Conservation (phyloP, 2,113 vertebrate species). For the Collichthys lucidus region DNA sequence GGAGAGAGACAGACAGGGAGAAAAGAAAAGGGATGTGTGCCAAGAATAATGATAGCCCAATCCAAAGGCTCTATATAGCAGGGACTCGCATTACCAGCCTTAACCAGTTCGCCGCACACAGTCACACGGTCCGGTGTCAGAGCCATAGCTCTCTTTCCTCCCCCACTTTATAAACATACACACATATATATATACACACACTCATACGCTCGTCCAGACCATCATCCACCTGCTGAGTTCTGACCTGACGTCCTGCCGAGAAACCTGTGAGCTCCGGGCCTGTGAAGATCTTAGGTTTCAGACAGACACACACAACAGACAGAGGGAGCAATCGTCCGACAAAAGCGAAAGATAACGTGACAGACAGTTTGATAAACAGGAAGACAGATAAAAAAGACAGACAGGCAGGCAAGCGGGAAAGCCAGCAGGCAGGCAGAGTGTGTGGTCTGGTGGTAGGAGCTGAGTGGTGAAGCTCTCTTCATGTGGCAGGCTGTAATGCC, state of each 20-base stretch:
- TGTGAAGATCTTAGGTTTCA: conserved; percentile 59
- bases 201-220: conserved; percentile 32
- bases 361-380: conserved; percentile 53
- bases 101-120: conserved; percentile 66
- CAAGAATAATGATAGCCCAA: conserved; percentile 80
- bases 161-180: background rate
- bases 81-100: conserved; percentile 59
- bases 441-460: conserved; percentile 60
- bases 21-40: conserved; percentile 71
- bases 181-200: background rate
- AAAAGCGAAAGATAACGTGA: conserved; percentile 31
- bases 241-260: conserved; percentile 66
- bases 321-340: conserved; percentile 30
- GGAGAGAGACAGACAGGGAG: conserved; percentile 38
- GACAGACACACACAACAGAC: conserved; percentile 29
- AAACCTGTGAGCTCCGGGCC: conserved; percentile 31
- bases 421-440: conserved; percentile 32
- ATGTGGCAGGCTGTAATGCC: conserved; percentile 62
- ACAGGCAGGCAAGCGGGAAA: conserved; percentile 20
- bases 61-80: conserved; percentile 64
- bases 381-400: conserved; percentile 47
- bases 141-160: background rate
- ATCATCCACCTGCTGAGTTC: conserved; percentile 72
- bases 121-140: conserved; percentile 46
- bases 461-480: conserved; percentile 45